phyloP scores from a whole-genome alignment of 2,888 invertebrate genomes.

The Argyra leucocephala region DNA sequence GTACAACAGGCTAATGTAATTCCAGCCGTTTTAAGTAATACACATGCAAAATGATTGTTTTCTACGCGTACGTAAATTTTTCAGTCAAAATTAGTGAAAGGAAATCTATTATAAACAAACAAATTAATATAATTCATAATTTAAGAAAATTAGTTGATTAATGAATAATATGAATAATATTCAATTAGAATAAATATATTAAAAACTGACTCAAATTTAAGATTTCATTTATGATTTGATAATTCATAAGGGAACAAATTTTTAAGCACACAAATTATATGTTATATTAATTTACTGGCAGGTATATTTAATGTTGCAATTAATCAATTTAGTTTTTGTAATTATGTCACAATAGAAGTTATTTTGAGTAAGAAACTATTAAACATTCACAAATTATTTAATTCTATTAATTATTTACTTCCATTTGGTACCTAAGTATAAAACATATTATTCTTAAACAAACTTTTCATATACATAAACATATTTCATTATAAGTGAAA shows the following conservation, averaged over 20 bases:
- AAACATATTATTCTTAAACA: background rate
- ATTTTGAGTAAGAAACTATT: background rate
- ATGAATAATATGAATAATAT: background rate
- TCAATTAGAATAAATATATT: no score
- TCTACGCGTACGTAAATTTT: background rate
- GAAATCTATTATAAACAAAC: background rate
- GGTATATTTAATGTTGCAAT: background rate
- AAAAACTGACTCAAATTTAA: background rate
- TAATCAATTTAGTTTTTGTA: background rate
- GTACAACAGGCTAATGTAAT: conserved; percentile 43
- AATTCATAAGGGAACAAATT: background rate
- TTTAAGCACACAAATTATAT: no score
- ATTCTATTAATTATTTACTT: background rate
- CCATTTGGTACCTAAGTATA: background rate
- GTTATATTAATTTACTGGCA: background rate
- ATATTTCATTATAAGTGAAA: background rate
- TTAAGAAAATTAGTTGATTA: background rate
- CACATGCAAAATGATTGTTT: conserved; percentile 41
- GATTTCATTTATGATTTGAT: background rate
- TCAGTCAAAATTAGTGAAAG: background rate
- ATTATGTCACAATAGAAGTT: background rate
- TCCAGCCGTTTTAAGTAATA: conserved; percentile 43
- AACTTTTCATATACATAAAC: background rate
- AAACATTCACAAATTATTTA: background rate
- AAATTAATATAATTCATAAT: background rate